phyloP scores from a whole-genome alignment of 1,140 invertebrate species.

The Helicoverpa zea region DNA sequence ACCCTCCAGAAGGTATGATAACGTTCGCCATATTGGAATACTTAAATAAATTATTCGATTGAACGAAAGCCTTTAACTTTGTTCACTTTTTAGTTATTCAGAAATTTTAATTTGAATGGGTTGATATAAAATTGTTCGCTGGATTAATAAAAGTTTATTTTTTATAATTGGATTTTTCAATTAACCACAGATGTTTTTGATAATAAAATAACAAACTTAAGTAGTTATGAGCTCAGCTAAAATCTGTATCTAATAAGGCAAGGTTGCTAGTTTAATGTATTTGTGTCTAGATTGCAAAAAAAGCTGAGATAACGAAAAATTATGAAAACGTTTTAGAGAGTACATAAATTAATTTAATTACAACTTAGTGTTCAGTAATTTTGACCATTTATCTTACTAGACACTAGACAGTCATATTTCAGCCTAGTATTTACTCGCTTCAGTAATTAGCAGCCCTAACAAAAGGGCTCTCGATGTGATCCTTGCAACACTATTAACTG shows the following conservation, averaged over 20 bases:
- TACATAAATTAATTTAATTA: not conserved
- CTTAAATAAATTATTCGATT: conserved; percentile 21
- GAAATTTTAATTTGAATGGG: conserved; percentile 1
- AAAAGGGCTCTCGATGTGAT: conserved; percentile 12
- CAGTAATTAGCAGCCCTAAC: not conserved
- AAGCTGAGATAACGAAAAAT: too few species aligned
- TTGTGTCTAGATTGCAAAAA: too few species aligned
- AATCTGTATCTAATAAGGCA: not conserved
- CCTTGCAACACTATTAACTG: conserved; percentile 18
- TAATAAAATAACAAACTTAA: not conserved
- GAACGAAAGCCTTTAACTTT: conserved; percentile 3
- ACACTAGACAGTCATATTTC: not conserved
- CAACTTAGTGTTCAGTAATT: conserved; percentile 14
- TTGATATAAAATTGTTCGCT: not conserved
- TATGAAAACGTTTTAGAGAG: too few species aligned
- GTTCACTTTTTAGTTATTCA: not conserved
- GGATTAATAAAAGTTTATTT: not conserved
- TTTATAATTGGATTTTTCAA: conserved; percentile 7
- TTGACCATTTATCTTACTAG: not conserved
- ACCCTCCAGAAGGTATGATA: not conserved
- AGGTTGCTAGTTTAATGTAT: not conserved
- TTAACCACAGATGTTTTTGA: not conserved
- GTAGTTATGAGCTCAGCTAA: not conserved
- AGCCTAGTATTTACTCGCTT: not conserved
- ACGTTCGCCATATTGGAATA: conserved; percentile 5